Evolutionary conservation across 2,113 vertebrate species (phyloP).

Genomic region (Poeciliopsis retropinna): DNA sequence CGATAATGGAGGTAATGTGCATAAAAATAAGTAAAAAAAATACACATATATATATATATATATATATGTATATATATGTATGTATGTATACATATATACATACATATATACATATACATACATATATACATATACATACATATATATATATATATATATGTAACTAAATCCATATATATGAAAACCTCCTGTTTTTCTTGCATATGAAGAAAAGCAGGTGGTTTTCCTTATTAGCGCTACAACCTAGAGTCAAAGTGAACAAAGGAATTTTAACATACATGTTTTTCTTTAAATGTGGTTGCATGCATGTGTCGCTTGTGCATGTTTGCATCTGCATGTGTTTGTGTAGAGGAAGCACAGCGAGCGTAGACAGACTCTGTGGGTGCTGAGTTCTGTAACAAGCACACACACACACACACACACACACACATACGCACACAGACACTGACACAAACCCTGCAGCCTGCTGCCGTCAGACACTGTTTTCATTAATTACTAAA

Average conservation of each 20-base stretch:
- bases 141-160: too few species aligned
- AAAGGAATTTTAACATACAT: slow-evolving; percentile 17
- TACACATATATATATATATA: too few species aligned
- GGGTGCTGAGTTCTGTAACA: slow-evolving; percentile 48
- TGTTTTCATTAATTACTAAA: slow-evolving; percentile 85
- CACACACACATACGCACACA: slow-evolving; percentile 31
- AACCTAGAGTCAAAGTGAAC: slow-evolving; percentile 20
- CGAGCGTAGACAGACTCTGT: slow-evolving; percentile 62
- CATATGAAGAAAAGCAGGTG: slow-evolving; percentile 22
- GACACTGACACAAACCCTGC: slow-evolving; percentile 50
- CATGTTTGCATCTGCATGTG: slow-evolving; percentile 56
- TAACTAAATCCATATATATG: too few species aligned
- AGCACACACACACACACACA: slow-evolving; percentile 17
- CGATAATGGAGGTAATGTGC: slow-evolving; percentile 56
- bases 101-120: too few species aligned
- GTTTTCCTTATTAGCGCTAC: slow-evolving; percentile 26
- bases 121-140: neutral
- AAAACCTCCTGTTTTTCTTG: neutral
- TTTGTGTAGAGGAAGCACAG: slow-evolving; percentile 64
- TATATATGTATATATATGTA: too few species aligned
- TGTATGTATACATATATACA: neutral
- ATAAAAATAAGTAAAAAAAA: slow-evolving; percentile 24
- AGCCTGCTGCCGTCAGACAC: slow-evolving; percentile 73
- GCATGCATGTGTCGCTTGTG: slow-evolving; percentile 49
- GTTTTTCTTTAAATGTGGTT: slow-evolving; percentile 42